Base-by-base conservation (phyloP, 30 jellyfish, hydroid and myxozoan genomes). In the Cassiopea andromeda region DNA sequence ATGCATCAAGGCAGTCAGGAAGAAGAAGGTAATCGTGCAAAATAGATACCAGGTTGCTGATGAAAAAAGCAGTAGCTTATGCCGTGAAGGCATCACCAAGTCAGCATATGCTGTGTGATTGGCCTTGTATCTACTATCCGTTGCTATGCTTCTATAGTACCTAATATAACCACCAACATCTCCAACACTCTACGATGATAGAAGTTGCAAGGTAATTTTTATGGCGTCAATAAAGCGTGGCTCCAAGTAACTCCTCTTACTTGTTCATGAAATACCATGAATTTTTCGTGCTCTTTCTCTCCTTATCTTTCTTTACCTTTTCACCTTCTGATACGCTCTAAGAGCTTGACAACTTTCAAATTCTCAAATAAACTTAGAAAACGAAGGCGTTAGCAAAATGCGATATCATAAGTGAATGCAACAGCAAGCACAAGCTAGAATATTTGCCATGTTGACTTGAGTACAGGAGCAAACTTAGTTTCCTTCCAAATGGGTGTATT, bases 1-100 rank as follows among this genome's bases (percentile, higher is more conserved):
- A 91, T 95, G 99, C 46, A 95, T 82, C 78, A 95, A 18, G 57
- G 98, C 98, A 38, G 99, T 95, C 12, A 95, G 64, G 17, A 91
- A 17, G 87, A 95, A 95, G 77, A 90, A 78, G 38, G 91, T 95
- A 8, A 87, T 82, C 93, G 91, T 90, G 44, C 87, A 87, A 19
- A 95, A 91, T 72, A 95, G 73, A 73, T 95, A 95, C 99, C 99
- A 95, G 0, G 97, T 95, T 57, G 99, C 82, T 8, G 99, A 97
- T 7, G 91, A 19, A 61, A 95, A 85, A 57, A 75, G 44, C 58
- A 80, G 57, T 48, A 18, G 69, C 49, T 78, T 82, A 1, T 76
- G 58, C 60, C 80, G 69, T 48, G 97, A 76, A 4, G 74, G 49
- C 61, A 48, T 46, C 13, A 70, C 48, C 43, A 82, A 69, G 16